These are phyloP conservation scores for Caenorhabditis tropicalis DNA, from an alignment of 1,140 invertebrate species.

Conservation along the genomic window DNA sequence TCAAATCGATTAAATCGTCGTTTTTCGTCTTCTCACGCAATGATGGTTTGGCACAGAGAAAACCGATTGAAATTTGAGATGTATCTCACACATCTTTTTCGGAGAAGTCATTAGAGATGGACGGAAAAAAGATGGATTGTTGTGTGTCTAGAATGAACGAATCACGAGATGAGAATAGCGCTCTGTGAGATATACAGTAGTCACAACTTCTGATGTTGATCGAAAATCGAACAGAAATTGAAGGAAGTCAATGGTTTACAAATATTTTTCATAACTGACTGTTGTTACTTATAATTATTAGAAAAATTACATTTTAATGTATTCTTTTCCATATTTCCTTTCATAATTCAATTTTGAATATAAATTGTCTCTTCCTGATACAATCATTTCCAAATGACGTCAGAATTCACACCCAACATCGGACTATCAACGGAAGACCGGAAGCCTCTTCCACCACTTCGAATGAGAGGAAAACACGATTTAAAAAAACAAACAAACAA, in stretches of 20 bases:
- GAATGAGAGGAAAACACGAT: background rate
- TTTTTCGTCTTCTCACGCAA: background rate
- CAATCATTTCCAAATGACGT: no score
- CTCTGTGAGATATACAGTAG: background rate
- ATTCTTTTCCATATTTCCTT: no score
- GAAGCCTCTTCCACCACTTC: background rate
- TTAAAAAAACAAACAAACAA: conserved; percentile 14
- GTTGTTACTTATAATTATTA: no score
- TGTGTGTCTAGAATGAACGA: background rate
- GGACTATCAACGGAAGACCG: background rate
- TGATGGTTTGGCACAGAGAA: background rate
- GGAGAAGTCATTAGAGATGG: conserved; percentile 37
- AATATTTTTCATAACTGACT: no score
- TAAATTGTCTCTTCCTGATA: no score
- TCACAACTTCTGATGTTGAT: no score
- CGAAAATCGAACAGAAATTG: no score
- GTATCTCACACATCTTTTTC: background rate
- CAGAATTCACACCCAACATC: no score
- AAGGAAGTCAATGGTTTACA: no score
- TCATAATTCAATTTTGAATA: no score
- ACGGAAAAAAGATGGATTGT: background rate
- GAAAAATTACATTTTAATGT: no score
- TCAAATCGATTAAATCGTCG: conserved; percentile 5
- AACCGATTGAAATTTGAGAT: conserved; percentile 41
- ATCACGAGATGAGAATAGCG: background rate